Percentiles rank a stretch among this genome's conserved stretches.
phyloP scores from a whole-genome alignment of 2,888 invertebrate genomes.

The Bedellia somnulentella region DNA sequence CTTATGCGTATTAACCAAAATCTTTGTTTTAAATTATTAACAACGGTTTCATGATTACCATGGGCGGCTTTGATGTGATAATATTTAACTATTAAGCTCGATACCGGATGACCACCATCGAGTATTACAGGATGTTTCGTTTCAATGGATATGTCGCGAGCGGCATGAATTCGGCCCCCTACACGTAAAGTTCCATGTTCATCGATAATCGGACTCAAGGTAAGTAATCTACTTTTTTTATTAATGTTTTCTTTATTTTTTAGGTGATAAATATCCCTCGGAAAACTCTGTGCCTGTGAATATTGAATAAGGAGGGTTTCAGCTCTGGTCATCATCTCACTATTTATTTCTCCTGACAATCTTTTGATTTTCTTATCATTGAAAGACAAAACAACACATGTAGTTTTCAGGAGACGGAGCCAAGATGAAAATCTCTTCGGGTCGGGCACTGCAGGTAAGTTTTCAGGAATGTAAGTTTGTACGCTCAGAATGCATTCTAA shows the following conservation, averaged over 20 bases:
- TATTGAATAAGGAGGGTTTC: neutral
- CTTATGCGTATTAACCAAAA: slow-evolving; percentile 7
- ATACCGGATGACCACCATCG: slow-evolving; percentile 7
- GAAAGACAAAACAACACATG: neutral
- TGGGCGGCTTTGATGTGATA: slow-evolving; percentile 5
- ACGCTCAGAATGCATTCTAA: no score
- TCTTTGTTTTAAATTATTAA: slow-evolving; percentile 6
- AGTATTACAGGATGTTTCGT: slow-evolving; percentile 7
- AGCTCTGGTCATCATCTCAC: neutral
- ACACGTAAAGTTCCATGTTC: neutral
- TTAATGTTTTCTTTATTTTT: neutral
- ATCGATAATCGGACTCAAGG: neutral
- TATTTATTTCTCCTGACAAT: neutral
- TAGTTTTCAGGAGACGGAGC: neutral
- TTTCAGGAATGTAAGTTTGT: no score
- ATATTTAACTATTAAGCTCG: slow-evolving; percentile 6
- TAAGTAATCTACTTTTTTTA: neutral
- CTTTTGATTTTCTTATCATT: neutral
- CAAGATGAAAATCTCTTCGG: neutral
- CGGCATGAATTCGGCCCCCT: slow-evolving; percentile 1
- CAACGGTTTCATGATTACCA: slow-evolving; percentile 3
- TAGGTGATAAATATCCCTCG: neutral
- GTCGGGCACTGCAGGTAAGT: neutral
- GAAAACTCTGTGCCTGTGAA: neutral
- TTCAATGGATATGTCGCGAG: neutral